phyloP scores from a whole-genome alignment of 2,113 vertebrate genomes.

The Chaenogobius annularis region DNA sequence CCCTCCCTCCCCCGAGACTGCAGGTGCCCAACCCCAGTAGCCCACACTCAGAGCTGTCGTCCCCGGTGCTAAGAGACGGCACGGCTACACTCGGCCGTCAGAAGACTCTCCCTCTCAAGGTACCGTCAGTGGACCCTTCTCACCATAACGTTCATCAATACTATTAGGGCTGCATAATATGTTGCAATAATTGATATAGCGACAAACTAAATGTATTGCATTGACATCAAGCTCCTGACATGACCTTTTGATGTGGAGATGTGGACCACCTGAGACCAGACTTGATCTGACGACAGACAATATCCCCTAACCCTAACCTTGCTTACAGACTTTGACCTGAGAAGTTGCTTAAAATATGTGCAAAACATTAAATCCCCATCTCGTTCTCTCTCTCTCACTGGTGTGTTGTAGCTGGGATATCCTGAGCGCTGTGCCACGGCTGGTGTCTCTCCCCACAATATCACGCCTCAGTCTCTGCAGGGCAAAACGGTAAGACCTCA shows the following conservation, averaged over 20 bases:
- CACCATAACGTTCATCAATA: no score
- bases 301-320: no score
- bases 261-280: neutral
- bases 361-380: neutral
- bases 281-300: no score
- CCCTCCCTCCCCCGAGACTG: conserved; percentile 81
- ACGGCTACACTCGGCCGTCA: conserved; percentile 84
- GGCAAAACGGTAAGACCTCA: conserved; percentile 89
- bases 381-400: neutral
- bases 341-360: neutral
- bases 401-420: conserved; percentile 78
- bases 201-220: no score
- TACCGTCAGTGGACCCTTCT: conserved; percentile 44
- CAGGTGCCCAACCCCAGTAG: conserved; percentile 65
- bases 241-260: neutral
- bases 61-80: conserved; percentile 81
- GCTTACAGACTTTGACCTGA: neutral
- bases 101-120: conserved; percentile 81
- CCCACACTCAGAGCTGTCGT: conserved; percentile 81
- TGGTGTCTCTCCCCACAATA: conserved; percentile 77
- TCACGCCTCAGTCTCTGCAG: conserved; percentile 89
- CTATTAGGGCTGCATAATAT: no score
- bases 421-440: conserved; percentile 83
- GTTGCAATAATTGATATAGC: no score
- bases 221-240: no score